A percentile compares a stretch with the other conserved stretches of the same genome.
Conservation (phyloP, 35 echinoderm and acorn worm species). For the Acanthaster planci region DNA sequence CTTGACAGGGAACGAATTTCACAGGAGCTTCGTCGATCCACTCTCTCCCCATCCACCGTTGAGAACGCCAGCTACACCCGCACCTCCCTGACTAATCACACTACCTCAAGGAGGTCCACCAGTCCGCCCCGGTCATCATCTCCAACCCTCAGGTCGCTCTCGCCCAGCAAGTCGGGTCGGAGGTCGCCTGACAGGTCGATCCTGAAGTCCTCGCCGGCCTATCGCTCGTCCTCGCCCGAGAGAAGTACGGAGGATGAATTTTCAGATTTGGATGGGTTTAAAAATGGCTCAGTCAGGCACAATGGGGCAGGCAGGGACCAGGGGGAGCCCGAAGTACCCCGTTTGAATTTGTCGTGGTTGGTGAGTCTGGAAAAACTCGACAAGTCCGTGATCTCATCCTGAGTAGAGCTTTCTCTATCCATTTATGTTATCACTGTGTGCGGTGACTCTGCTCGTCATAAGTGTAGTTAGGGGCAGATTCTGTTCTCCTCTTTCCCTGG, state of each 20-base stretch:
- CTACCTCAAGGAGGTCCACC: conserved; percentile 26
- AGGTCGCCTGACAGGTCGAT: conserved; percentile 79
- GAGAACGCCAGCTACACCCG: conserved; percentile 25
- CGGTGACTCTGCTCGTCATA: too few species aligned
- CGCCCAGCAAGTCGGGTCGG: conserved; percentile 52
- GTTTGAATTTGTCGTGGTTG: conserved; percentile 14
- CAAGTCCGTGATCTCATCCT: too few species aligned
- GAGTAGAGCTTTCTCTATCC: too few species aligned
- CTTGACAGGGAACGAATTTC: conserved; percentile 79
- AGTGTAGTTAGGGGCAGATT: too few species aligned
- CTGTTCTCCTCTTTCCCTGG: too few species aligned
- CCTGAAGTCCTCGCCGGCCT: conserved; percentile 49
- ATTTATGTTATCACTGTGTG: too few species aligned
- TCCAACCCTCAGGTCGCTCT: conserved; percentile 45
- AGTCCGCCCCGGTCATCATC: conserved; percentile 49
- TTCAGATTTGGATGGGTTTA: neutral
- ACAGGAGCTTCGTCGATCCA: conserved; percentile 77
- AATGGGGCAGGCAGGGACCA: neutral
- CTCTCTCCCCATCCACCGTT: conserved; percentile 35
- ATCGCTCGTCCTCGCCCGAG: conserved; percentile 38
- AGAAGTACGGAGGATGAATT: conserved; percentile 46
- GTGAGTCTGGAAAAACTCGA: neutral
- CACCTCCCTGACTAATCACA: conserved; percentile 1
- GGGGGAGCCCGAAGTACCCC: neutral
- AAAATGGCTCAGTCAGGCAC: neutral